Conservation (phyloP, 1,140 invertebrate genomes). For the Parasteatoda tepidariorum region DNA sequence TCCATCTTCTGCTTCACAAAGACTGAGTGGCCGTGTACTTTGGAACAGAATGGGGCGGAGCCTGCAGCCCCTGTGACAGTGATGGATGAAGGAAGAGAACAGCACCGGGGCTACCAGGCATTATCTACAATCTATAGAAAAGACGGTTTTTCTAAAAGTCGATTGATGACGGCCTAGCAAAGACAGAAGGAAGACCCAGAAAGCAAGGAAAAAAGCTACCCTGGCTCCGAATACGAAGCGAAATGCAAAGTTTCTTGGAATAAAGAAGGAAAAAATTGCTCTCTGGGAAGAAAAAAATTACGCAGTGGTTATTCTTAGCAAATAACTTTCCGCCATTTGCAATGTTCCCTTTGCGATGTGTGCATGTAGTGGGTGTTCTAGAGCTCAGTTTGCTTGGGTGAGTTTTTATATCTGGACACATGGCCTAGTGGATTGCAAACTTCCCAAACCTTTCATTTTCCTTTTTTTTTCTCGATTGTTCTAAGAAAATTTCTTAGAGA, state of each 20-base stretch:
- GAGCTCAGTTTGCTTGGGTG: constrained; percentile 20
- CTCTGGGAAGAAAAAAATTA: background rate
- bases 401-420: constrained; percentile 7
- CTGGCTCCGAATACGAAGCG: constrained; percentile 9
- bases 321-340: constrained; percentile 25
- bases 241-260: constrained; percentile 15
- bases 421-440: constrained; percentile 1
- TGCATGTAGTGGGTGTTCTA: background rate
- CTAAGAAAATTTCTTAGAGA: background rate
- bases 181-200: constrained; percentile 23
- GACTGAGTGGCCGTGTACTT: background rate
- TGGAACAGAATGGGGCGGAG: background rate
- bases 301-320: constrained; percentile 26
- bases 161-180: constrained; percentile 43
- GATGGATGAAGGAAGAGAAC: constrained; percentile 39
- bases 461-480: background rate
- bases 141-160: constrained; percentile 46
- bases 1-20: background rate
- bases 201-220: background rate
- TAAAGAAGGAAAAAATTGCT: background rate
- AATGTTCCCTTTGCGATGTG: background rate
- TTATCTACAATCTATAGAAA: constrained; percentile 54
- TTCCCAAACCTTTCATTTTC: constrained; percentile 5
- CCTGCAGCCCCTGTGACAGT: constrained; percentile 16
- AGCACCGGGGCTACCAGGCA: constrained; percentile 18